These are phyloP conservation scores for Ibycter americanus DNA, from an alignment of 2,797 vertebrate species.

Conservation along the genomic window DNA sequence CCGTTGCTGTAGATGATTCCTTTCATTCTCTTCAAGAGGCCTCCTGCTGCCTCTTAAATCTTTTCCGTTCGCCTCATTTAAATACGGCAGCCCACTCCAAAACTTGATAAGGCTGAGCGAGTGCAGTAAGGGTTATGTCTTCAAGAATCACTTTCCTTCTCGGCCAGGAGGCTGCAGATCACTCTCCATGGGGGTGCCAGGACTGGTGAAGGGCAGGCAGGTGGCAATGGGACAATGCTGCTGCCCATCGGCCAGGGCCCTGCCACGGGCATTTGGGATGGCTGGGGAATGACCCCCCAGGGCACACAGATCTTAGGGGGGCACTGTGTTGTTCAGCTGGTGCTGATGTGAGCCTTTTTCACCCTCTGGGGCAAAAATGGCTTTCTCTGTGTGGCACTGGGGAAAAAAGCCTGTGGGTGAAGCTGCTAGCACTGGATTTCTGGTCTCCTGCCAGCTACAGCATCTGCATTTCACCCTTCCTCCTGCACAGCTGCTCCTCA, in stretches of 20 bases:
- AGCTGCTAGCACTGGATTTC: neutral
- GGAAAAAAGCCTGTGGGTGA: neutral
- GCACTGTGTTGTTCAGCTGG: neutral
- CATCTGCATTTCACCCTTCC: neutral
- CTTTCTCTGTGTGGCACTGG: neutral
- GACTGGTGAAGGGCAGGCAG: neutral
- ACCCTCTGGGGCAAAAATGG: neutral
- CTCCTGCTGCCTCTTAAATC: neutral
- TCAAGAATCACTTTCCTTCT: neutral
- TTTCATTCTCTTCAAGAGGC: neutral
- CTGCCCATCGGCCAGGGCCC: neutral
- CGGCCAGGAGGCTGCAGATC: rapidly evolving
- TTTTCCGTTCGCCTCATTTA: neutral
- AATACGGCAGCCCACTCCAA: neutral
- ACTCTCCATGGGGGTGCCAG: neutral
- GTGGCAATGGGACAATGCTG: neutral
- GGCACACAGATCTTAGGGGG: neutral
- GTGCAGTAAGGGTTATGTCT: rapidly evolving
- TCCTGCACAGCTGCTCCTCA: rapidly evolving
- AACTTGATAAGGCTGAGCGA: neutral
- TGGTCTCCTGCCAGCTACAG: neutral
- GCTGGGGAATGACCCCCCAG: neutral
- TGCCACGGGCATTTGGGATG: rapidly evolving
- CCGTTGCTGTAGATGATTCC: neutral
- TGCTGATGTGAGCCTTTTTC: neutral